Evolutionary conservation across 2,888 invertebrate genomes (phyloP).

Genomic region (Anthrax anthrax): DNA sequence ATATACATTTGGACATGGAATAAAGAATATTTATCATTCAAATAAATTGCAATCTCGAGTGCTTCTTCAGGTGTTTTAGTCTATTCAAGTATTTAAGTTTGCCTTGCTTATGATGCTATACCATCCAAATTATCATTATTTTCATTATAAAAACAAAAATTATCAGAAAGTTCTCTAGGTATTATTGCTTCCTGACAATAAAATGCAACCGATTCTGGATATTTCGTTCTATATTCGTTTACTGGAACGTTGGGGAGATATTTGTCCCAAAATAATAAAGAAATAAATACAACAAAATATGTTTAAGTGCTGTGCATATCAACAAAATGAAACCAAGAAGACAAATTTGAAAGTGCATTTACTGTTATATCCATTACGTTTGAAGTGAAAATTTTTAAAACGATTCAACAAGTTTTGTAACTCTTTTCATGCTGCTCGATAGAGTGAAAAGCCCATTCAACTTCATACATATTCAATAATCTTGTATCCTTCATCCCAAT

Average conservation of each 20-base stretch:
- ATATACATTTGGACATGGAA: constrained; percentile 87
- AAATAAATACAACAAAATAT: too few species aligned
- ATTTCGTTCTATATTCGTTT: constrained; percentile 43
- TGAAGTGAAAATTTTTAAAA: constrained; percentile 49
- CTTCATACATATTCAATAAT: constrained; percentile 55
- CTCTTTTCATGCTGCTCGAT: constrained; percentile 48
- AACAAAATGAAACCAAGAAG: constrained; percentile 90
- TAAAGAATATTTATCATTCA: constrained; percentile 77
- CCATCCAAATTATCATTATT: constrained; percentile 73
- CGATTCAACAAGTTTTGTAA: constrained; percentile 57
- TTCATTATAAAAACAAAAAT: constrained; percentile 77
- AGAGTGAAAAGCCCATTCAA: constrained; percentile 71
- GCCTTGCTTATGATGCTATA: constrained; percentile 63
- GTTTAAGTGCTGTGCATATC: constrained; percentile 15
- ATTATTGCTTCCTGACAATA: constrained; percentile 82
- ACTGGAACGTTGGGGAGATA: constrained; percentile 73
- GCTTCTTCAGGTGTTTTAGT: constrained; percentile 65
- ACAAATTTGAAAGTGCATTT: constrained; percentile 63
- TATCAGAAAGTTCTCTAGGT: constrained; percentile 72
- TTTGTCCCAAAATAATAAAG: constrained; percentile 46
- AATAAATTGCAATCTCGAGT: constrained; percentile 57
- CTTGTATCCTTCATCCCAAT: constrained; percentile 54
- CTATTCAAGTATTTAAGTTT: constrained; percentile 64
- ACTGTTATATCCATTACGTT: constrained; percentile 70
- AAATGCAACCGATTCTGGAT: constrained; percentile 56